Evolutionary conservation across 2,888 invertebrate species (phyloP).

Genomic region (Cacoxenus indagator): DNA sequence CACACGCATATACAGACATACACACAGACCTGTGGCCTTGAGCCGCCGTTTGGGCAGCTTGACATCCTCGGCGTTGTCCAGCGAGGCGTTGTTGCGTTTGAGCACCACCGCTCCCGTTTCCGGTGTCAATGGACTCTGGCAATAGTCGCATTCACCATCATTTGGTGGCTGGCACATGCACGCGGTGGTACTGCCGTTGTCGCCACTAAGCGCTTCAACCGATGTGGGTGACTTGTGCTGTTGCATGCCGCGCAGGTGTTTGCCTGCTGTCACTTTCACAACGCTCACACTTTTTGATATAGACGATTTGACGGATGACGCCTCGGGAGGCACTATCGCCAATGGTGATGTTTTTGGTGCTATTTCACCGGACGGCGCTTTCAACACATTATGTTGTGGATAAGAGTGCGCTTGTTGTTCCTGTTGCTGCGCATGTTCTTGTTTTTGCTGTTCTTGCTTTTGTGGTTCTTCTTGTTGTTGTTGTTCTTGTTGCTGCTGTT

Average conservation of each 20-base stretch:
- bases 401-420: not conserved
- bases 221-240: conserved; percentile 40
- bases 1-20: not conserved
- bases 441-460: no score
- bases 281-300: conserved; percentile 71
- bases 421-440: not conserved
- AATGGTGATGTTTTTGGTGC: conserved; percentile 66
- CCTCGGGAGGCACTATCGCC: conserved; percentile 69
- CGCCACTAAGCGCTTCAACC: not conserved
- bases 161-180: conserved; percentile 36
- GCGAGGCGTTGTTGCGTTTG: conserved; percentile 37
- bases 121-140: conserved; percentile 41
- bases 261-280: conserved; percentile 65
- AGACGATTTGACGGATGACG: conserved; percentile 67
- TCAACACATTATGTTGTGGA: conserved; percentile 22
- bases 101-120: conserved; percentile 28
- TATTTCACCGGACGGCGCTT: no score
- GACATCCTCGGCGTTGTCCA: conserved; percentile 32
- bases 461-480: not conserved
- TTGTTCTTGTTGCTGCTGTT: not conserved
- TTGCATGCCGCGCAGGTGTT: conserved; percentile 52
- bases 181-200: not conserved
- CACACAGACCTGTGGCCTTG: conserved; percentile 48
- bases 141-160: conserved; percentile 45
- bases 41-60: conserved; percentile 47